Evolutionary conservation across 2,113 vertebrate species (phyloP).

Genomic region (Channa argus): DNA sequence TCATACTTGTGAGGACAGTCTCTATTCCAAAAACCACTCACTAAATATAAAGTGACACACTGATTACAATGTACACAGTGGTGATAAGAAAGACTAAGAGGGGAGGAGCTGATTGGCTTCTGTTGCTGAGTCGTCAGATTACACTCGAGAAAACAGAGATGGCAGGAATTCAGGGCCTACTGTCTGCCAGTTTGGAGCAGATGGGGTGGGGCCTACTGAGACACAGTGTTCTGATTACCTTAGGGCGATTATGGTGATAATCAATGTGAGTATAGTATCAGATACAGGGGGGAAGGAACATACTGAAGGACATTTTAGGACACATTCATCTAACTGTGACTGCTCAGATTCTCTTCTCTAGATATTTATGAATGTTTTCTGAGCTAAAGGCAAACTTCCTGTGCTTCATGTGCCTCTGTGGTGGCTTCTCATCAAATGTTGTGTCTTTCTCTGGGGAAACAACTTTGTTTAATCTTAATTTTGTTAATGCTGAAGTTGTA

Average conservation of each 20-base stretch:
- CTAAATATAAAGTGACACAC: neutral
- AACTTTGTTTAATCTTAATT: neutral
- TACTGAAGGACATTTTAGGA: neutral
- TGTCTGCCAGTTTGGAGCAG: neutral
- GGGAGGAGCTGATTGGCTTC: neutral
- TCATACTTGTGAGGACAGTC: neutral
- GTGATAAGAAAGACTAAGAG: neutral
- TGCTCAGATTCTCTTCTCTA: neutral
- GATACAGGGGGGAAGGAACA: no score
- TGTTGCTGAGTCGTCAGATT: neutral
- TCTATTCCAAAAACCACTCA: neutral
- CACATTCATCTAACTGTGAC: neutral
- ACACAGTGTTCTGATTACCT: slow-evolving; percentile 3
- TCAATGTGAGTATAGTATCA: neutral
- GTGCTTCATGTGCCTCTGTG: neutral
- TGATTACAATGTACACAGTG: neutral
- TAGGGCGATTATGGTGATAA: neutral
- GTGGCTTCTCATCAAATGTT: neutral
- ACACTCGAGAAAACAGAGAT: neutral
- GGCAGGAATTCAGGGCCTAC: neutral
- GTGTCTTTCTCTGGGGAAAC: neutral
- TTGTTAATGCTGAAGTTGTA: neutral
- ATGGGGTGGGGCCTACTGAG: neutral
- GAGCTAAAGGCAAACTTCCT: neutral
- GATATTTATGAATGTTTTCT: neutral